Base-by-base conservation (phyloP, 1,140 invertebrate species). In the Zelostemma sp. region DNA sequence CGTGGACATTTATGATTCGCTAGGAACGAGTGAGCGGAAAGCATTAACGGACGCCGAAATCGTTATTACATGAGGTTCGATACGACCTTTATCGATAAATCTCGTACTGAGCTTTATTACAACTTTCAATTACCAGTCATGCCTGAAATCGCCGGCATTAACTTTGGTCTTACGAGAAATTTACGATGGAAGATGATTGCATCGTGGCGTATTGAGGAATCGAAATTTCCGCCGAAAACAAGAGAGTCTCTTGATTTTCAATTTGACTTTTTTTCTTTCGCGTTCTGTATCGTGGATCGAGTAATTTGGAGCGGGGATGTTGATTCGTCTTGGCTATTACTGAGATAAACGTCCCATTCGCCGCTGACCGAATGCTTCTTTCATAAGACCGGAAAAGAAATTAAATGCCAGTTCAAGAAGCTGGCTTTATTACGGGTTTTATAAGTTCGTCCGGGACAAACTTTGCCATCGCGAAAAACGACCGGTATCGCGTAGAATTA, bases 381-480 rank as follows among this genome's bases (percentile, higher is more conserved):
- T 70, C 59, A 62, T 61, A 35, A 16, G 33, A 12, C 61, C 57
- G 51, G 51, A 65, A 62, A 65, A 53, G 55, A 65, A 58, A 70
- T 65, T 70, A 70, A 70, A 70, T 64, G 60, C 57, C 61, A 70
- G 45, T 65, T 70, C 17, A 70, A 45, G 57, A 57, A 60, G 25
- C 50, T 35, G 41, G 60, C 49, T 57, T 70, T 61, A 61, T 61
- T 60, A 55, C 40, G 8, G 51, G 60, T 69, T 62, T 64, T 38
- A 9, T 43, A 40, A 45, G 49, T 59, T 35, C 43, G 46, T 59
- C 45, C 35, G 38, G 18, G 21, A 56, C 45, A 46, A 33, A 41
- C 6, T 15, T 45, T 11, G 8, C 18, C 17, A 35, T 40, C n/a
- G 6, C n/a, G 33, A n/a, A 2, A 11, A 35, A n/a, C 33, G 6